phyloP scores from a whole-genome alignment of 2,888 invertebrate genomes.

The Amphipyra berbera region DNA sequence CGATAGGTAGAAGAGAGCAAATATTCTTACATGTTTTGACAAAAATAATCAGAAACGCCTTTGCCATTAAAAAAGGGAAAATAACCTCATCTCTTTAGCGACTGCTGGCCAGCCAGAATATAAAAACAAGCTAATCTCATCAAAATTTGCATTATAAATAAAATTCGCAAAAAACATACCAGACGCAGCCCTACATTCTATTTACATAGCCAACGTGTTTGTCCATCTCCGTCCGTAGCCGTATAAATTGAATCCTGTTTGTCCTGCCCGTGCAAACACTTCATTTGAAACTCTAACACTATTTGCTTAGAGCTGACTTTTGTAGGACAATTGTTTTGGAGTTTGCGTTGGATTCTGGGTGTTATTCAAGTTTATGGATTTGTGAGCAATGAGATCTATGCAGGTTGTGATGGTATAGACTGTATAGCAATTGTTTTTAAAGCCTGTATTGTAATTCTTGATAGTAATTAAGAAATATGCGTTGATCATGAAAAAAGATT shows the following conservation, averaged over 20 bases:
- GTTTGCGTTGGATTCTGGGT: conserved; percentile 32
- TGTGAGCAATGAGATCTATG: conserved; percentile 22
- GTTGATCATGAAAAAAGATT: too few relatives aligned
- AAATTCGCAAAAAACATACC: conserved; percentile 11
- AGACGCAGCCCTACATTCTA: conserved; percentile 43
- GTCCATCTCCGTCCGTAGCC: conserved; percentile 48
- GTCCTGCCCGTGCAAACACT: conserved; percentile 39
- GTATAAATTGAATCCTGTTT: conserved; percentile 60
- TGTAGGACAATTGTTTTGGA: conserved; percentile 2
- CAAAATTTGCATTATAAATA: conserved; percentile 36
- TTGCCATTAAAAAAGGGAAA: too few relatives aligned
- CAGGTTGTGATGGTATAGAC: conserved; percentile 15
- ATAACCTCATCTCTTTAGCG: too few relatives aligned
- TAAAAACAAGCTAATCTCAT: conserved; percentile 12
- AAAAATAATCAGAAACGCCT: too few relatives aligned
- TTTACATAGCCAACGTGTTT: conserved; percentile 57
- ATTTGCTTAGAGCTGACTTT: conserved; percentile 31
- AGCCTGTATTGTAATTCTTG: not conserved
- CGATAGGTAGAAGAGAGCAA: too few relatives aligned
- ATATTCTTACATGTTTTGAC: too few relatives aligned
- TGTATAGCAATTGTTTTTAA: conserved; percentile 20
- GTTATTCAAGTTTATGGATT: conserved; percentile 50
- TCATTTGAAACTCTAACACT: conserved; percentile 31
- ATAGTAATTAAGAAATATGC: not conserved
- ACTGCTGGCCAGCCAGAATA: conserved; percentile 10